phyloP scores from a whole-genome alignment of 2,113 vertebrate species.

The Mustela nigripes region DNA sequence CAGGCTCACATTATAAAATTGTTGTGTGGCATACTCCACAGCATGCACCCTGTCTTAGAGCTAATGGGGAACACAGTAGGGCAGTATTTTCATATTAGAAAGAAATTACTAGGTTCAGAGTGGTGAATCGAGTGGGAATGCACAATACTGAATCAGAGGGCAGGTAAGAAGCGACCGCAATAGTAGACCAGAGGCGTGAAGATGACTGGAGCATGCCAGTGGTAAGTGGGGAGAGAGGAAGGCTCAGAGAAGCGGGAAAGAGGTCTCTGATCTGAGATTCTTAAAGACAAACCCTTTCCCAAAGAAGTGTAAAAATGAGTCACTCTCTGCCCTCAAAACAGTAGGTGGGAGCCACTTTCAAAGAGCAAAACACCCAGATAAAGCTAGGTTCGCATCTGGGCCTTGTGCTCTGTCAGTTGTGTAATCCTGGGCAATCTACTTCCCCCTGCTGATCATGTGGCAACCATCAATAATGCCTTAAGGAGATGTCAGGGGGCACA shows the following conservation, averaged over 20 bases:
- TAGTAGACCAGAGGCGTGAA: not conserved
- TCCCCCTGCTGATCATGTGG: not conserved
- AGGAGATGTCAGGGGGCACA: not conserved
- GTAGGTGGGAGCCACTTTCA: not conserved
- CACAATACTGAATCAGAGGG: not conserved
- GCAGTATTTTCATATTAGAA: not conserved
- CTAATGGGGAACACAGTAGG: not conserved
- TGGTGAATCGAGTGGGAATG: not conserved
- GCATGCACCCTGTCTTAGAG: not conserved
- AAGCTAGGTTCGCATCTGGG: not conserved
- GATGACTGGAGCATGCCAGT: not conserved
- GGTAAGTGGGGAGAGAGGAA: not conserved
- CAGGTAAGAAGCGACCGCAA: not conserved
- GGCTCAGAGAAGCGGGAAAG: not conserved
- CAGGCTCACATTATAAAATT: not conserved
- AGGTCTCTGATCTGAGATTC: not conserved
- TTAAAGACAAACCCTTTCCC: not conserved
- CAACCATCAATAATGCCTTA: not conserved
- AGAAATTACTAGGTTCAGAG: not conserved
- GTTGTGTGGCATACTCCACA: not conserved
- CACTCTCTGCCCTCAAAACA: not conserved
- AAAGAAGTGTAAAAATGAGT: not conserved
- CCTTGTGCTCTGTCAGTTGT: not conserved
- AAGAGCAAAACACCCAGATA: not conserved
- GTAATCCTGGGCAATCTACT: not conserved